Percentiles rank a stretch among this genome's conserved stretches.
phyloP scores from a whole-genome alignment of 1,140 invertebrate genomes.

The Zaprionus taronus region DNA sequence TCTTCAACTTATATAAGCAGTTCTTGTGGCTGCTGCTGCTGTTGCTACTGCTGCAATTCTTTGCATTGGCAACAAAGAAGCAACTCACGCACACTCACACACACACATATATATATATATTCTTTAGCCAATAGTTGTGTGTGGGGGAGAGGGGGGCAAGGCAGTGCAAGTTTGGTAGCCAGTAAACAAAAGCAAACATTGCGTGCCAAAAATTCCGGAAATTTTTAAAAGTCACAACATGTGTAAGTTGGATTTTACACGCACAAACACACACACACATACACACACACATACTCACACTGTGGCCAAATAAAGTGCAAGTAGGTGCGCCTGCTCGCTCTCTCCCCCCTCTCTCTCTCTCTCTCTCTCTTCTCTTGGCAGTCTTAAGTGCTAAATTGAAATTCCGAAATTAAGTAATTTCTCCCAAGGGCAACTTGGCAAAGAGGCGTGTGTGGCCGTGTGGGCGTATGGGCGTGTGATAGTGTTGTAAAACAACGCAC shows the following conservation, averaged over 20 bases:
- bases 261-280: constrained; percentile 24
- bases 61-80: constrained; percentile 33
- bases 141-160: neutral
- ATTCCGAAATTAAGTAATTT: constrained; percentile 83
- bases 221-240: constrained; percentile 81
- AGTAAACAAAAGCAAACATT: constrained; percentile 77
- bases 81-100: constrained; percentile 8
- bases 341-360: neutral
- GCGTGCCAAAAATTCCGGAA: constrained; percentile 80
- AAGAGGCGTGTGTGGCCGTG: constrained; percentile 22
- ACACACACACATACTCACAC: neutral
- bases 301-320: constrained; percentile 19
- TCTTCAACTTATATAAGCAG: constrained; percentile 11
- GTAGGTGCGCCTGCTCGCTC: constrained; percentile 15
- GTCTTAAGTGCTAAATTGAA: constrained; percentile 81
- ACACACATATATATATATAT: neutral
- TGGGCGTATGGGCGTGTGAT: constrained; percentile 52
- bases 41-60: constrained; percentile 22
- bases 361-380: constrained; percentile 35
- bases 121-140: neutral
- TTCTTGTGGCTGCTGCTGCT: constrained; percentile 19
- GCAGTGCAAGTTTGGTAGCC: constrained; percentile 35
- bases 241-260: constrained; percentile 76
- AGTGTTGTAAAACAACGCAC: constrained; percentile 62
- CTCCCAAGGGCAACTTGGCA: constrained; percentile 68